Evolutionary conservation across 2,797 vertebrate species (phyloP), one percentile per base, ranked within the genome.

Genomic region (Leptoclinus maculatus): DNA sequence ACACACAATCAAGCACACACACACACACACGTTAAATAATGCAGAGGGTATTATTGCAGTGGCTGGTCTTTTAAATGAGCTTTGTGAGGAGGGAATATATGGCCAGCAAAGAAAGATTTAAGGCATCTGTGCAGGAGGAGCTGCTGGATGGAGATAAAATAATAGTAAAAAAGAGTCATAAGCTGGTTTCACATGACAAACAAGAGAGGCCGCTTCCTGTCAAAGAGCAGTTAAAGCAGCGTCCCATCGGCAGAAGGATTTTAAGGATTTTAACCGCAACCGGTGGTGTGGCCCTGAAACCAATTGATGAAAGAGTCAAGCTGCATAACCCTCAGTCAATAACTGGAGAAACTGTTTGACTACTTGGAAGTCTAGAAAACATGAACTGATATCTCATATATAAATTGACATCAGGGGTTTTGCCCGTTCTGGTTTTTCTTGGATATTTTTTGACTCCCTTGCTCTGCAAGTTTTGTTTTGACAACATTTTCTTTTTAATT

Each of bases 1-100:
- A 68, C 71, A 76, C 21, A 27, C 60, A 66, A 12, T 38, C 36
- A 63, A 47, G 66, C 39, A 62, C 72, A 64, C 53, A 76, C 29
- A 60, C 27, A 67, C 70, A 73, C 19, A 67, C 49, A 76, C 27
- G 66, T 68, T 91, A 85, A 94, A 94, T 93, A 92, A 94, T 93
- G 78, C 86, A 93, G 54, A 56, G 17, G 54, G 67, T 81, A 83
- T 91, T 93, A 92, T 88, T 89, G 81, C 78, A 80, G 81, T 41
- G 71, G 76, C 73, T 74, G 29, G 74, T 51, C 63, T 87, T 88
- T 91, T 81, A 85, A 91, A 91, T 91, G 74, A 86, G 86, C 84
- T 92, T 90, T 89, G 85, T 76, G 88, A 69, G 65, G 79, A 47
- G 65, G 66, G 59, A 79, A 91, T 86, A 77, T 84, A 88, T 32